Conservation (phyloP, 2,113 vertebrate species). For the Oncorhynchus kisutch region DNA sequence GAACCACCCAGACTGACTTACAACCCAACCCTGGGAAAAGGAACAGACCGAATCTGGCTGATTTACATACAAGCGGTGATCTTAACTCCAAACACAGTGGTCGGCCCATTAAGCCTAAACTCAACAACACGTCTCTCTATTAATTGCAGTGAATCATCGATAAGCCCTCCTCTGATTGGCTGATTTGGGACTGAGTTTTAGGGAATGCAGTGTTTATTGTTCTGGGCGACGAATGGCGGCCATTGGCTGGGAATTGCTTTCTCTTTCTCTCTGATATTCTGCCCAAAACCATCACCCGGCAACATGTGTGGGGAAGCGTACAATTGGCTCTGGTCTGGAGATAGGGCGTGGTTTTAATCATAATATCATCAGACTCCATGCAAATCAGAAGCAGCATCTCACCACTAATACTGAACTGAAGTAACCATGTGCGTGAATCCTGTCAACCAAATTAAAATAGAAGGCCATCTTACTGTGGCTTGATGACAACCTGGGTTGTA, state of each 20-base stretch:
- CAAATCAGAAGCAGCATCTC: no score
- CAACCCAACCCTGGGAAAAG: constrained; percentile 2
- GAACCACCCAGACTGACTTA: not conserved
- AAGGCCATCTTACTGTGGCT: no score
- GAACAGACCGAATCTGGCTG: constrained; percentile 3
- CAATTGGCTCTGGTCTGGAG: no score
- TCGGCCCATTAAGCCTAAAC: constrained; percentile 25
- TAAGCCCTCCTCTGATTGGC: constrained; percentile 5
- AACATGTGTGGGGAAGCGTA: no score
- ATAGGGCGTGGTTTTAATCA: no score
- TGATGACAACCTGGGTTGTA: not conserved
- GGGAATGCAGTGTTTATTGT: constrained; percentile 27
- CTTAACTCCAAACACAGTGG: constrained; percentile 32
- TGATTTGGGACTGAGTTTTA: not conserved
- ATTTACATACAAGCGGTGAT: not conserved
- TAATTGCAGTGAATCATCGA: constrained; percentile 29
- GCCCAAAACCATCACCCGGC: no score
- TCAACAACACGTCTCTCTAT: constrained; percentile 5
- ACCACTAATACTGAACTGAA: no score
- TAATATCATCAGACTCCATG: no score
- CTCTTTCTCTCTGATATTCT: no score
- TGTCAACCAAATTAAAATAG: no score
- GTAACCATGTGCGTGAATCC: no score
- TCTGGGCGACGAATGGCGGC: constrained; percentile 4
- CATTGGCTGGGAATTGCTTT: constrained; percentile 2